A percentile compares a stretch with the other conserved stretches of the same genome.
Conservation (phyloP, 1,140 invertebrate species). For the Dendroctonus valens region DNA sequence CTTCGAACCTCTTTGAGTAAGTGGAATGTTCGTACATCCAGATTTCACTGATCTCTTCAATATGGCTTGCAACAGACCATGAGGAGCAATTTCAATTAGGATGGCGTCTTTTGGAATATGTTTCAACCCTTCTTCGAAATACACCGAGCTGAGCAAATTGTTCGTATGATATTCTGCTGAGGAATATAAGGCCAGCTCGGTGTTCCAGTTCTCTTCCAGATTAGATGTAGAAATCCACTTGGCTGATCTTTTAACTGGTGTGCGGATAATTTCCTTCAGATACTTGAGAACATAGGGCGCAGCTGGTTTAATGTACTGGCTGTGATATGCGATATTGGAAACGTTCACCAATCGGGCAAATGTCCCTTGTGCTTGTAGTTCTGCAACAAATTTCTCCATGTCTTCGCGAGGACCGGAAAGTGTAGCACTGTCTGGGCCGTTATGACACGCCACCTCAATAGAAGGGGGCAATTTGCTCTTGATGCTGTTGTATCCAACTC, state of each 20-base stretch:
- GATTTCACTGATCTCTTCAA: constrained; percentile 60
- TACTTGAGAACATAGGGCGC: constrained; percentile 72
- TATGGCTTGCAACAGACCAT: constrained; percentile 74
- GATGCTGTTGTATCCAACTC: constrained; percentile 52
- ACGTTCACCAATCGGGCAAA: constrained; percentile 82
- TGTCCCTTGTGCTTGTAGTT: constrained; percentile 69
- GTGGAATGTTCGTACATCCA: constrained; percentile 67
- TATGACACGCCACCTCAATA: constrained; percentile 85
- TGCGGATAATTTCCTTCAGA: constrained; percentile 68
- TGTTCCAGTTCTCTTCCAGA: constrained; percentile 74
- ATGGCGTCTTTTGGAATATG: constrained; percentile 78
- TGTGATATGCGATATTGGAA: constrained; percentile 84
- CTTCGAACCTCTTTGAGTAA: constrained; percentile 73
- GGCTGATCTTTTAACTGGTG: constrained; percentile 66
- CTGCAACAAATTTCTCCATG: constrained; percentile 67
- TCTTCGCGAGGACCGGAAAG: constrained; percentile 78
- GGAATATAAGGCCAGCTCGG: constrained; percentile 63
- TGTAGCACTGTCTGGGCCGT: constrained; percentile 78
- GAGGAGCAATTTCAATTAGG: constrained; percentile 79
- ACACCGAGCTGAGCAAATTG: constrained; percentile 79
- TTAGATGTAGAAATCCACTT: constrained; percentile 89
- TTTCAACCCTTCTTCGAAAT: constrained; percentile 80
- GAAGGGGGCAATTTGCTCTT: constrained; percentile 61
- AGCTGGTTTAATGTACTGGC: constrained; percentile 72
- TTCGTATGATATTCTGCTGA: constrained; percentile 93